Conservation (phyloP, 2,113 vertebrate genomes). For the Callocephalon fimbriatum region DNA sequence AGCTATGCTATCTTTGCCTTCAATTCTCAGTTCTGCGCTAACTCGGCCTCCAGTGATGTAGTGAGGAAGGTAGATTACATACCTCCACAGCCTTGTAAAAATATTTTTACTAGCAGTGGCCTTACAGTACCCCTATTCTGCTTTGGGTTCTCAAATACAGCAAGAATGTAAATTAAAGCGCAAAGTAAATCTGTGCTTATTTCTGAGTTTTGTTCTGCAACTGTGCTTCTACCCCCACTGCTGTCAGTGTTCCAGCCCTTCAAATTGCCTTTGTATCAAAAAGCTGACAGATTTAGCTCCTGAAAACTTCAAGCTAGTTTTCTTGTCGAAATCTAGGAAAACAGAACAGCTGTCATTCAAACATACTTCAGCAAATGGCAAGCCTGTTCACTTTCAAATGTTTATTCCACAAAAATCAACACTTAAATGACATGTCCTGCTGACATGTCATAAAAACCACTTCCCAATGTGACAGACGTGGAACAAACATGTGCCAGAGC, state of each 20-base stretch:
- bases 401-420: constrained; percentile 29
- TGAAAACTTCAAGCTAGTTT: constrained; percentile 1
- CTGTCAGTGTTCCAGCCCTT: background rate
- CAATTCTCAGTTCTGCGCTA: accelerated
- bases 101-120: background rate
- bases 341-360: constrained; percentile 51
- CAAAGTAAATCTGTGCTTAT: background rate
- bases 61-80: background rate
- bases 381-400: constrained; percentile 36
- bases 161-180: background rate
- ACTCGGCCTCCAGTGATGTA: background rate
- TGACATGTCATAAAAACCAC: background rate
- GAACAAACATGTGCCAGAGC: background rate
- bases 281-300: constrained; percentile 49
- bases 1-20: background rate
- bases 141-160: background rate
- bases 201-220: background rate
- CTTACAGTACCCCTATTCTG: background rate
- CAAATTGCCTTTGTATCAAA: constrained; percentile 35
- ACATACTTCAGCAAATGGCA: background rate
- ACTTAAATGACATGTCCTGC: background rate
- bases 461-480: background rate
- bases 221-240: background rate
- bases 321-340: constrained; percentile 20
- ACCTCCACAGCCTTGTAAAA: background rate